Conservation (phyloP, 2,888 invertebrate species). For the Patella depressa region DNA sequence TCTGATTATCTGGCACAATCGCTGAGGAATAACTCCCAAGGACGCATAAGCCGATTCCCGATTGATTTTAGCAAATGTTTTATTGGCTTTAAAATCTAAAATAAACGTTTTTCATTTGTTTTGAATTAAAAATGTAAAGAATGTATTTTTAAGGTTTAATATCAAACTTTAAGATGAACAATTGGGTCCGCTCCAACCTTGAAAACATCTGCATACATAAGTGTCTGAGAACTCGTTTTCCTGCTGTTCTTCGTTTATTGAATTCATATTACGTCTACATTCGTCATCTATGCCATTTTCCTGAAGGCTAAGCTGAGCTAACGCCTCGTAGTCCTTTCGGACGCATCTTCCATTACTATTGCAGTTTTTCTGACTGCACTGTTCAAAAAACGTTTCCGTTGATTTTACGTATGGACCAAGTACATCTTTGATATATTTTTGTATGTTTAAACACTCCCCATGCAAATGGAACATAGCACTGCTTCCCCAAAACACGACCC, state of each 20-base stretch:
- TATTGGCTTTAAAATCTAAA: too few relatives aligned
- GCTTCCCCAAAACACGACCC: constrained; percentile 58
- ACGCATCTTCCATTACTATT: constrained; percentile 46
- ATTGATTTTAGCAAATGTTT: too few relatives aligned
- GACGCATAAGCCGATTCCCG: too few relatives aligned
- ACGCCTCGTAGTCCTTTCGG: constrained; percentile 33
- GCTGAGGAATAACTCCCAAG: too few relatives aligned
- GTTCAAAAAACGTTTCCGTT: constrained; percentile 37
- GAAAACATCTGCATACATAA: constrained; percentile 1
- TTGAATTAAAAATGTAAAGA: too few relatives aligned
- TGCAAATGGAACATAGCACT: constrained; percentile 36
- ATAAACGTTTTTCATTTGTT: too few relatives aligned
- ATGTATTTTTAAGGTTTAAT: too few relatives aligned
- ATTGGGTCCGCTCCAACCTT: not conserved
- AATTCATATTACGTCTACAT: too few relatives aligned
- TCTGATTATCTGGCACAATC: too few relatives aligned
- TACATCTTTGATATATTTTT: constrained; percentile 42
- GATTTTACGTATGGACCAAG: constrained; percentile 54
- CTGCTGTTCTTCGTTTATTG: too few relatives aligned
- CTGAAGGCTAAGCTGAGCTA: constrained; percentile 27
- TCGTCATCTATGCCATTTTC: constrained; percentile 11
- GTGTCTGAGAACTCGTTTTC: not conserved
- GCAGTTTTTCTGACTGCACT: constrained; percentile 37
- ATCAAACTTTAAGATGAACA: not conserved
- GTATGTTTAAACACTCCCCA: constrained; percentile 41